These are phyloP conservation scores for Wiebesia pumilae DNA, from an alignment of 1,140 invertebrate species.

Conservation along the genomic window DNA sequence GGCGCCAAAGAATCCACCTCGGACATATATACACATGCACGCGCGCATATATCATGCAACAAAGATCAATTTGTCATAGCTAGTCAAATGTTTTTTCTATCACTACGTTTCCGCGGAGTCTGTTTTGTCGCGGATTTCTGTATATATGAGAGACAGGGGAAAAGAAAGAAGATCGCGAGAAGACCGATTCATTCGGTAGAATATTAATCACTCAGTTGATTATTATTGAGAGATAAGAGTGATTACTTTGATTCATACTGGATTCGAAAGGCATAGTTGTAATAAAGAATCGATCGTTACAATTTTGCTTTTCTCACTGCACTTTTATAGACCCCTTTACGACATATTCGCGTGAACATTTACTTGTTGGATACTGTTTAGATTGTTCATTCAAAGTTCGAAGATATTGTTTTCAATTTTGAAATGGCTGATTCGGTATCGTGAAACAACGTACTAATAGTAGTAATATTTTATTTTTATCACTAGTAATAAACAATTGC, in stretches of 20 bases:
- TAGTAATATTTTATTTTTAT: background rate
- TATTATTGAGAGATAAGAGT: constrained; percentile 40
- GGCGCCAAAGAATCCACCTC: background rate
- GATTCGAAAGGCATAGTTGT: background rate
- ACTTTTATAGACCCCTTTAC: background rate
- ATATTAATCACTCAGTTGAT: constrained; percentile 25
- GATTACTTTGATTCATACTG: constrained; percentile 34
- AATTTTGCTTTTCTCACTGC: background rate
- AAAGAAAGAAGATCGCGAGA: background rate
- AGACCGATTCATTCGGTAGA: constrained; percentile 20
- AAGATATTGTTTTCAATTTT: background rate
- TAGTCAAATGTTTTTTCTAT: constrained; percentile 48
- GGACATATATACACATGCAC: no score
- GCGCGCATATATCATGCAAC: background rate
- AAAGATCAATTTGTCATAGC: constrained; percentile 41
- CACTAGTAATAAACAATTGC: background rate
- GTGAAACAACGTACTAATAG: background rate
- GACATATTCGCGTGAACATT: background rate
- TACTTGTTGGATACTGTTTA: no score
- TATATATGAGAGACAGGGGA: no score
- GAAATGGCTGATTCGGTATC: background rate
- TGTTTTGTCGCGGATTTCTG: background rate
- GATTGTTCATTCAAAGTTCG: background rate
- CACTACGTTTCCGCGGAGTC: background rate
- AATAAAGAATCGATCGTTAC: constrained; percentile 12